These are phyloP conservation scores for Lophius piscatorius DNA, from an alignment of 2,113 vertebrate species.

Conservation along the genomic window DNA sequence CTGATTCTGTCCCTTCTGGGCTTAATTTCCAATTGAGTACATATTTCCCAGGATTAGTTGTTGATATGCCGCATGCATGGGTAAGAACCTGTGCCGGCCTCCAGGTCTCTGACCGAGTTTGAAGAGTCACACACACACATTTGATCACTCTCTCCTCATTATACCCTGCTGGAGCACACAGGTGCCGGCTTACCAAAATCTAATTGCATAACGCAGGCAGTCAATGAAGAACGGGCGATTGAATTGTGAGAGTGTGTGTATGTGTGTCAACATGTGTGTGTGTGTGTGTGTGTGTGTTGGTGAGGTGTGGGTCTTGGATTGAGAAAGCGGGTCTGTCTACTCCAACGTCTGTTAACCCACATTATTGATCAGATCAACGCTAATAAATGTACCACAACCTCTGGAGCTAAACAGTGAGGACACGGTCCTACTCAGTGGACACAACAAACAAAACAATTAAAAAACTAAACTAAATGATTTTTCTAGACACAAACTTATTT, in stretches of 20 bases:
- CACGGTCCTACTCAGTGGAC: neutral
- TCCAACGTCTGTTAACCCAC: conserved; percentile 59
- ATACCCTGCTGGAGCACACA: conserved; percentile 37
- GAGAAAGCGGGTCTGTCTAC: conserved; percentile 44
- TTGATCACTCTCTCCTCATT: neutral
- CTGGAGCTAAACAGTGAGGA: conserved; percentile 37
- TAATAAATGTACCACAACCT: conserved; percentile 60
- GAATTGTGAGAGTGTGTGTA: neutral
- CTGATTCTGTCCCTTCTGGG: conserved; percentile 15
- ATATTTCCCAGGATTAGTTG: too few species aligned
- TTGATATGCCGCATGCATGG: conserved; percentile 7
- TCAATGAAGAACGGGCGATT: conserved; percentile 27
- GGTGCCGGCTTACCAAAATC: conserved; percentile 41
- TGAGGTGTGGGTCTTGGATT: conserved; percentile 47
- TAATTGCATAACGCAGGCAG: conserved; percentile 37
- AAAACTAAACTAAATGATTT: too few species aligned
- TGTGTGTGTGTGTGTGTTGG: conserved; percentile 22
- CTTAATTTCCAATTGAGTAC: conserved; percentile 30
- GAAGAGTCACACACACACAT: conserved; percentile 3
- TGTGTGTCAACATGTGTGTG: conserved; percentile 8
- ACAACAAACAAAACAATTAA: neutral
- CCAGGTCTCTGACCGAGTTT: too few species aligned
- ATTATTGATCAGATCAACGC: conserved; percentile 73
- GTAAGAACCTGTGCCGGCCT: too few species aligned
- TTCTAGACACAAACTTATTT: too few species aligned